Evolutionary conservation across 2,113 vertebrate species (phyloP).

Genomic region (Onychorhynchus coronatus): DNA sequence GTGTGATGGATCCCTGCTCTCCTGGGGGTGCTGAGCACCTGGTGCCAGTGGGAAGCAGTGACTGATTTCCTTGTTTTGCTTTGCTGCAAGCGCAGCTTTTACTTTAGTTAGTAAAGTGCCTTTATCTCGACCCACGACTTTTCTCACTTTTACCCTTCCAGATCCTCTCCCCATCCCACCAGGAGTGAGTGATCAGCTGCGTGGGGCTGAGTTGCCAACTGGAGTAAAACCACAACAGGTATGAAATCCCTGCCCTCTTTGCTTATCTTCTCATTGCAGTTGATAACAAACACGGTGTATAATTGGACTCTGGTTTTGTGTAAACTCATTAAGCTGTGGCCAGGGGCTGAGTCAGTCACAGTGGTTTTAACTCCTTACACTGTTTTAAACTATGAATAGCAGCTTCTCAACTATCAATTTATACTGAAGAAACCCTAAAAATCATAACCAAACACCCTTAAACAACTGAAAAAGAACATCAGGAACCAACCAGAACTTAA

Average conservation of each 20-base stretch:
- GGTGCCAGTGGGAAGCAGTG: neutral
- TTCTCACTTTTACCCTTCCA: neutral
- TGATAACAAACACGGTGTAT: conserved; percentile 42
- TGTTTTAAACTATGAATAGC: neutral
- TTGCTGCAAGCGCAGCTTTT: neutral
- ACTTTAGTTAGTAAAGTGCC: neutral
- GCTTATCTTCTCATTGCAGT: neutral
- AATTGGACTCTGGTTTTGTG: conserved; percentile 48
- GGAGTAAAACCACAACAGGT: neutral
- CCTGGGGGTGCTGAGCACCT: neutral
- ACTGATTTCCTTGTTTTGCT: neutral
- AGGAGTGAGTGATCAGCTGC: neutral
- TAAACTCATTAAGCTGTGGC: conserved; percentile 38
- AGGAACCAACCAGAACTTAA: neutral
- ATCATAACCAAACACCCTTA: neutral
- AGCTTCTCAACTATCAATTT: neutral
- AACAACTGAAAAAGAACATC: neutral
- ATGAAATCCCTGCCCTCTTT: neutral
- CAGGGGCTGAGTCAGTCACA: neutral
- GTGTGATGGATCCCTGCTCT: neutral
- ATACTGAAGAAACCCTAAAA: neutral
- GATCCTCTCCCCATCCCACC: neutral
- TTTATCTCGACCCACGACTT: neutral
- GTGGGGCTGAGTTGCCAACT: neutral
- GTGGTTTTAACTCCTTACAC: conserved; percentile 25